Evolutionary conservation across 1,140 invertebrate species (phyloP).

Genomic region (Tetraneura akinire): DNA sequence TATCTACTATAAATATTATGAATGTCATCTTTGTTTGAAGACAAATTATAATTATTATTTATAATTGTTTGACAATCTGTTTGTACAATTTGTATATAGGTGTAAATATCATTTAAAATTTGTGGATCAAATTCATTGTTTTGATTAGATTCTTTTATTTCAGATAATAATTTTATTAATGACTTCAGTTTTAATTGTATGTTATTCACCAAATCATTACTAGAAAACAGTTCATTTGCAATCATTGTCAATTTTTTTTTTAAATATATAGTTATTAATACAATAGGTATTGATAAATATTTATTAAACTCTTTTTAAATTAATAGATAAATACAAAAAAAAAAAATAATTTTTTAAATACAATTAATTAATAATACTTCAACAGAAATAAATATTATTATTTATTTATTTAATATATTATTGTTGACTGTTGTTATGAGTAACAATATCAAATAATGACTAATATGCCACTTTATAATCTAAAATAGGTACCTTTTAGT

Average conservation of each 20-base stretch:
- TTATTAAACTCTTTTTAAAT: not conserved
- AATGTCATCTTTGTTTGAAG: not conserved
- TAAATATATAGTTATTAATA: not conserved
- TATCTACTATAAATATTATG: not conserved
- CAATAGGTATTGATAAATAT: not conserved
- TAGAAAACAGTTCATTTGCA: not conserved
- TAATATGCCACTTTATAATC: no score
- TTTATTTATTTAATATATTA: no score
- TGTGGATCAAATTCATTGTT: not conserved
- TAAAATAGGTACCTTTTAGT: no score
- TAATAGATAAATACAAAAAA: no score
- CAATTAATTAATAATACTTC: no score
- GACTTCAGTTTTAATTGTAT: slow-evolving; percentile 2
- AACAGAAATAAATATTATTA: no score
- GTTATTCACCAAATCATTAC: not conserved
- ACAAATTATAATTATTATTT: not conserved
- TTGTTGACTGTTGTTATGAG: slow-evolving; percentile 9
- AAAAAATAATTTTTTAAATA: not conserved
- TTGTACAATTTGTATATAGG: not conserved
- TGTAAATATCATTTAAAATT: not conserved
- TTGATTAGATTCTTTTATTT: not conserved
- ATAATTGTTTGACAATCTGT: slow-evolving; percentile 8
- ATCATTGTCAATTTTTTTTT: not conserved
- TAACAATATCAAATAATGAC: no score
- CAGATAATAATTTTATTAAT: not conserved